Evolutionary conservation across 92 coral and sea anemone species (phyloP), one percentile per base, ranked within the genome.

Genomic region (Bergia puertoricense): DNA sequence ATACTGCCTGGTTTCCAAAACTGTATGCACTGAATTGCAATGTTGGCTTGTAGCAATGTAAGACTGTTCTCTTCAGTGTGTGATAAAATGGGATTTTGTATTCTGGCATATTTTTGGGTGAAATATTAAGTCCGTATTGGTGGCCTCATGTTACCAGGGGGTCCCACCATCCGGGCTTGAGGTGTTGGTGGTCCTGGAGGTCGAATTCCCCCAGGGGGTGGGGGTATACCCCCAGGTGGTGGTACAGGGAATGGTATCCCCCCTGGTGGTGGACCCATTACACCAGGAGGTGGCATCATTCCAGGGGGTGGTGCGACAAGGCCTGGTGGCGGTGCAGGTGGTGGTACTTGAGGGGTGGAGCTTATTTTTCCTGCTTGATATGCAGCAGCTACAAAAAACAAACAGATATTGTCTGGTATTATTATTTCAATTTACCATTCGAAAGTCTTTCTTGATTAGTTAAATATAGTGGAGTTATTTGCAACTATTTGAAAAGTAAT

Each of bases 221-320:
- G 98, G 77, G 94, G 94, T 44, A 93, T 88, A 36, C 95, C 93
- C 48, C 96, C 98, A 75, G 96, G 98, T 2, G 98, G 98, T 23
- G 98, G 96, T 79, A 94, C 89, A 44, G 92, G 98, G 88, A 95
- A 96, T 43, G 98, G 98, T 38, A 95, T 45, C 6, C 93, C 98
- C 73, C 95, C 94, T 77, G 98, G 98, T 76, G 98, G 98, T 80
- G 98, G 98, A 74, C 91, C 77, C 67, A 86, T 93, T 66, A 92
- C 98, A 43, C 98, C 98, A 36, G 96, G 94, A 18, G 98, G 98
- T 44, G 94, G 94, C 92, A 95, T 92, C 98, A 96, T 94, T 50
- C 98, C 98, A 20, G 94, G 96, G 88, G 98, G 98, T 73, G 98
- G 98, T 66, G 98, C 96, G 51, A 96, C 81, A 82, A 91, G 80